phyloP scores from a whole-genome alignment of 2,113 vertebrate genomes.

The Rhea americana region DNA sequence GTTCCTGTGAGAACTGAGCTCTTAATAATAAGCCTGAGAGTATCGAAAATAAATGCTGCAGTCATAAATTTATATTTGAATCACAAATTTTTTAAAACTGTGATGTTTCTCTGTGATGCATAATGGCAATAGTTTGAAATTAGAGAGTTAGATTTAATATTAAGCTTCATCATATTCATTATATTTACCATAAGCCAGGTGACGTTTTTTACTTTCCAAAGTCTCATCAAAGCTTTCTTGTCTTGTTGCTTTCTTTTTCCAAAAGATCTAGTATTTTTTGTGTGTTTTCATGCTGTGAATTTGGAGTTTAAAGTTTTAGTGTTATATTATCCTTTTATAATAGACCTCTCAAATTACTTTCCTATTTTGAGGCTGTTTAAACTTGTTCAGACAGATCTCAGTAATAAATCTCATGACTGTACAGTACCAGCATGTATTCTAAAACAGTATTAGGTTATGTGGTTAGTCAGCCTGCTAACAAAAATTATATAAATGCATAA shows the following conservation, averaged over 20 bases:
- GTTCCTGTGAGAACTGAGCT: neutral
- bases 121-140: neutral
- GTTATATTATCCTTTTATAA: neutral
- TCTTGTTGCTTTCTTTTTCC: rapidly evolving
- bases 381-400: neutral
- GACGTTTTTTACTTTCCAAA: neutral
- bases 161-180: neutral
- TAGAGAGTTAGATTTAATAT: neutral
- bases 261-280: neutral
- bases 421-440: neutral
- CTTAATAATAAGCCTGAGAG: neutral
- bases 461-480: neutral
- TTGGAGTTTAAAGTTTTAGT: neutral
- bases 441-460: neutral
- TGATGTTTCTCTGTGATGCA: neutral
- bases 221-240: neutral
- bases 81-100: neutral
- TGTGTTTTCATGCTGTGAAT: neutral
- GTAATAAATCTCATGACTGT: neutral
- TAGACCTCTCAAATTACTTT: neutral
- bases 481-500: neutral
- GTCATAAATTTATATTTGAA: neutral
- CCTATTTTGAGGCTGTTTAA: neutral
- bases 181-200: neutral
- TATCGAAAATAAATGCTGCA: neutral